Conservation (phyloP, 2,888 invertebrate species). For the Phengaris alcon region DNA sequence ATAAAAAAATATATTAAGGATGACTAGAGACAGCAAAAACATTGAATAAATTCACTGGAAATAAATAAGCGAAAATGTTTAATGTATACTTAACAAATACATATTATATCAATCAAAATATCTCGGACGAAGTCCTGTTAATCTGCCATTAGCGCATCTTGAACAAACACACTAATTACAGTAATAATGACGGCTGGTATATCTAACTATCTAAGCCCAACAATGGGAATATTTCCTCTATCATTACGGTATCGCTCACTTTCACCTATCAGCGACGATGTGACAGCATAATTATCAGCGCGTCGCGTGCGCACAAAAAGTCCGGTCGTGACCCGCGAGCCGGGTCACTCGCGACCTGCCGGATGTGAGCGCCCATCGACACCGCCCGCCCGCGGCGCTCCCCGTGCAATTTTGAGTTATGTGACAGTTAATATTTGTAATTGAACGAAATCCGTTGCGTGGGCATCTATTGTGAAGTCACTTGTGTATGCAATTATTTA, state of each 20-base stretch:
- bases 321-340: constrained; percentile 65
- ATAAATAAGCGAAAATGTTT: not conserved
- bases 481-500: constrained; percentile 8
- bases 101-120: not conserved
- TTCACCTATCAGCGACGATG: constrained; percentile 75
- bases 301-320: constrained; percentile 70
- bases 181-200: not conserved
- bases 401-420: constrained; percentile 44
- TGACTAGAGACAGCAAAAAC: too few species aligned
- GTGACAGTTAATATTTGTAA: constrained; percentile 46
- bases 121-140: constrained; percentile 5
- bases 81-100: not conserved
- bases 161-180: constrained; percentile 5
- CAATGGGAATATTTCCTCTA: constrained; percentile 49
- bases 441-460: constrained; percentile 41
- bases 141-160: constrained; percentile 21
- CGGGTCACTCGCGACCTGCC: constrained; percentile 52
- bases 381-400: constrained; percentile 41
- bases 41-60: not conserved
- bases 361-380: constrained; percentile 72
- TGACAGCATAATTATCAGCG: constrained; percentile 78
- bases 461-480: constrained; percentile 28
- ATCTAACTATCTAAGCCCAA: constrained; percentile 22
- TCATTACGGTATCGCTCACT: constrained; percentile 66
- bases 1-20: too few species aligned